These are phyloP conservation scores for Melanotaenia pygmaea DNA, from an alignment of 2,797 vertebrate species.

Conservation along the genomic window DNA sequence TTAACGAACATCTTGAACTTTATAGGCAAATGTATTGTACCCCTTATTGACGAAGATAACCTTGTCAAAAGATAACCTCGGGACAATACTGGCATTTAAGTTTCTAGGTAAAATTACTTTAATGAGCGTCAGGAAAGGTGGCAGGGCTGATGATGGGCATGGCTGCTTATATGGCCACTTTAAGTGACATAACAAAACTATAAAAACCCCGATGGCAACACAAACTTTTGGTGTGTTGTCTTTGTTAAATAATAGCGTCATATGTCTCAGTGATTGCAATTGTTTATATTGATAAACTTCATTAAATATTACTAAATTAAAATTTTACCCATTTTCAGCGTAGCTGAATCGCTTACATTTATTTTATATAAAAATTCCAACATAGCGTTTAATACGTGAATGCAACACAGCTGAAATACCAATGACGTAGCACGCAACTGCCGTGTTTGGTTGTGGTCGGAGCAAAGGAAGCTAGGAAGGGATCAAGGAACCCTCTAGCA, in stretches of 20 bases:
- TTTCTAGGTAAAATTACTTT: no score
- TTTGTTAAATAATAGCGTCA: background rate
- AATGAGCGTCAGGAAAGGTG: no score
- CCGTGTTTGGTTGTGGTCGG: slow-evolving; percentile 47
- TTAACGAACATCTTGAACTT: background rate
- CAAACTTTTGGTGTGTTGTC: background rate
- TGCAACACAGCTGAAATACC: slow-evolving; percentile 9
- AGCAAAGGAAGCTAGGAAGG: slow-evolving; percentile 64
- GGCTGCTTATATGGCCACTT: no score
- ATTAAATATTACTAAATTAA: no score
- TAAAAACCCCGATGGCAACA: no score
- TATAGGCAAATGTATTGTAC: background rate
- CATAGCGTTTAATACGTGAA: background rate
- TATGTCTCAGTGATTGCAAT: background rate
- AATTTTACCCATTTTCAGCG: background rate
- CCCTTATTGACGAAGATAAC: no score
- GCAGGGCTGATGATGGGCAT: no score
- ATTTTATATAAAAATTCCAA: slow-evolving; percentile 11
- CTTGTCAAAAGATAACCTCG: no score
- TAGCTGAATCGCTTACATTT: no score
- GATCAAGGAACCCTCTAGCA: slow-evolving; percentile 67
- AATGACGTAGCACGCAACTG: slow-evolving; percentile 61
- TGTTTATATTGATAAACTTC: background rate
- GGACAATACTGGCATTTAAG: no score
- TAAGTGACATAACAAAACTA: no score